phyloP scores from a whole-genome alignment of 2,113 vertebrate species.

The Guaruba guarouba region DNA sequence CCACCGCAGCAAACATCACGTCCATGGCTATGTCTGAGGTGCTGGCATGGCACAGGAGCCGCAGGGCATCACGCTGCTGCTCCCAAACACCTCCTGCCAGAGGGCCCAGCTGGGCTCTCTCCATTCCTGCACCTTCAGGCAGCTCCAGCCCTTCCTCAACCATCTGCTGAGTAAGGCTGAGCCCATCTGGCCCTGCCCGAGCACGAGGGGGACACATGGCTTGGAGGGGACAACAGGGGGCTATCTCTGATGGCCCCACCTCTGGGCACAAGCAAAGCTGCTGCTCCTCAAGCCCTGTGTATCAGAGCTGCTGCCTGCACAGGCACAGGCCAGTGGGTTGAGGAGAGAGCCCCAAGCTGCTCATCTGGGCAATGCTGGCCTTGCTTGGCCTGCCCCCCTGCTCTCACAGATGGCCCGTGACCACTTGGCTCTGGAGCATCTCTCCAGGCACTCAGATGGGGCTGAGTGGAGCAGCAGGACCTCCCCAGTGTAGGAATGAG shows the following conservation, averaged over 20 bases:
- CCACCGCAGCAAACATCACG: accelerated
- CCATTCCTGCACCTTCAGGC: background rate
- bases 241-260: background rate
- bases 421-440: background rate
- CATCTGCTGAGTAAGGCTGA: background rate
- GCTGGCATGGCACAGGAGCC: background rate
- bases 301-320: background rate
- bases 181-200: background rate
- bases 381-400: background rate
- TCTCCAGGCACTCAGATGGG: background rate
- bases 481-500: background rate
- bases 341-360: background rate
- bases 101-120: background rate
- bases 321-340: background rate
- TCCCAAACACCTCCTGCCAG: background rate
- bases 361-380: background rate
- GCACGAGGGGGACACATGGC: background rate
- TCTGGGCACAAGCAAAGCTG: background rate
- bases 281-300: background rate
- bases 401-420: background rate
- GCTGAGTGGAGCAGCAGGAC: background rate
- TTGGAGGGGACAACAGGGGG: background rate
- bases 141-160: background rate
- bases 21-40: accelerated
- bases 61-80: background rate